Percentiles rank a stretch among this genome's conserved stretches.
Conservation (phyloP, 2,113 vertebrate genomes). For the Falco punctatus region DNA sequence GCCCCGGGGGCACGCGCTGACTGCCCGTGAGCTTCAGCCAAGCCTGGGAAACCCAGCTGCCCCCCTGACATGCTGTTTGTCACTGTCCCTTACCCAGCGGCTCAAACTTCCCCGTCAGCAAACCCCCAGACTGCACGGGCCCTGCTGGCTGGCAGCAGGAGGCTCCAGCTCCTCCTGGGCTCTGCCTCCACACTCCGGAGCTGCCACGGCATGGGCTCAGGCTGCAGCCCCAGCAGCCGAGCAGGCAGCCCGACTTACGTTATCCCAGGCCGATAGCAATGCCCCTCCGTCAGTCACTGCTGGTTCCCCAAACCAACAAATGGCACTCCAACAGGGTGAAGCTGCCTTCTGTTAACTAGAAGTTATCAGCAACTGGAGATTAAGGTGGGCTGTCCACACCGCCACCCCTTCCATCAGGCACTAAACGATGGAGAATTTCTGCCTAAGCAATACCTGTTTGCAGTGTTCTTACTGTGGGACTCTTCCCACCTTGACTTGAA, state of each 20-base stretch:
- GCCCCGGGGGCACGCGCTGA: neutral
- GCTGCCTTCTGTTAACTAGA: neutral
- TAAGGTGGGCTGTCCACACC: neutral
- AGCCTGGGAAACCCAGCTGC: neutral
- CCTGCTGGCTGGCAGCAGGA: neutral
- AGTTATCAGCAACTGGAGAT: neutral
- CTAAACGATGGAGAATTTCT: neutral
- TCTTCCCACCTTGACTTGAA: neutral
- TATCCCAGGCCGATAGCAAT: neutral
- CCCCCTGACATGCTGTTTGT: accelerated
- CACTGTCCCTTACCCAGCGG: neutral
- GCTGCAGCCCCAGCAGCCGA: neutral
- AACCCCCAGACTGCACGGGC: accelerated
- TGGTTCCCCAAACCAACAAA: neutral
- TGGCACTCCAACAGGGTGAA: neutral
- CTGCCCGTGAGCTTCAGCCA: neutral
- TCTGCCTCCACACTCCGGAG: neutral
- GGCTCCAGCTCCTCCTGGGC: neutral
- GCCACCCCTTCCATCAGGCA: neutral
- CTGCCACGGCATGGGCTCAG: accelerated
- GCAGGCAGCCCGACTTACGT: accelerated
- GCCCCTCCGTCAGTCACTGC: neutral
- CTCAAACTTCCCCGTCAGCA: neutral
- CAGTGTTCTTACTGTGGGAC: neutral
- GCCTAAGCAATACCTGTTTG: neutral